These are phyloP conservation scores for Hoplodrina blanda DNA, from an alignment of 2,888 invertebrate genomes.

Conservation along the genomic window DNA sequence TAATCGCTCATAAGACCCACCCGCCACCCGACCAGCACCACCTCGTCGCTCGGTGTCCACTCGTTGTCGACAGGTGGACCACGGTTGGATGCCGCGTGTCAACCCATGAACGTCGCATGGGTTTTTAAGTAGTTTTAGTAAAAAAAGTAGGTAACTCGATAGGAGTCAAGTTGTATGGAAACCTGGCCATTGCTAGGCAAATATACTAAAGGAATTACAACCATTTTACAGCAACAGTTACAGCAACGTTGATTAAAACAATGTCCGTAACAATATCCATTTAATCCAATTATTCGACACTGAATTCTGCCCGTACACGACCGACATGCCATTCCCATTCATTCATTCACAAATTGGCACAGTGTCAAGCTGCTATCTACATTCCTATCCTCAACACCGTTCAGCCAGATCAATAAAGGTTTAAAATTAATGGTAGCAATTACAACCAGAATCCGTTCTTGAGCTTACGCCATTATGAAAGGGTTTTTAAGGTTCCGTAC, in stretches of 20 bases:
- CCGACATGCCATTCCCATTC: constrained; percentile 22
- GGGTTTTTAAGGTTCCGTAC: constrained; percentile 17
- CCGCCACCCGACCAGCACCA: no score
- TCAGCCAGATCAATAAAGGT: constrained; percentile 41
- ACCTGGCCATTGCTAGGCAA: no score
- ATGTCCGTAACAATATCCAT: constrained; percentile 34
- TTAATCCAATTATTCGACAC: constrained; percentile 24
- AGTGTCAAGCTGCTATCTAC: constrained; percentile 33
- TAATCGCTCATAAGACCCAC: no score
- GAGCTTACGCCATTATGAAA: constrained; percentile 19
- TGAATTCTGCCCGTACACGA: constrained; percentile 4
- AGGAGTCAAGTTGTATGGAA: no score
- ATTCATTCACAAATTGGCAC: constrained; percentile 44
- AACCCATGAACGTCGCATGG: no score
- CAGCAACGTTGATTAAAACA: constrained; percentile 16
- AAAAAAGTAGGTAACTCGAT: no score
- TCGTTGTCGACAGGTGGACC: no score
- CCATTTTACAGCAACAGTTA: background rate
- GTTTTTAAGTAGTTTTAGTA: no score
- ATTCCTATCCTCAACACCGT: constrained; percentile 36
- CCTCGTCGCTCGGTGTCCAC: no score
- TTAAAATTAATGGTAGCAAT: constrained; percentile 49
- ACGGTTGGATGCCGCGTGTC: no score
- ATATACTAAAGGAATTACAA: background rate
- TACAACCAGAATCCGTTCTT: constrained; percentile 15